These are phyloP conservation scores for Oryzias melastigma DNA, from an alignment of 2,113 vertebrate species.

Conservation along the genomic window DNA sequence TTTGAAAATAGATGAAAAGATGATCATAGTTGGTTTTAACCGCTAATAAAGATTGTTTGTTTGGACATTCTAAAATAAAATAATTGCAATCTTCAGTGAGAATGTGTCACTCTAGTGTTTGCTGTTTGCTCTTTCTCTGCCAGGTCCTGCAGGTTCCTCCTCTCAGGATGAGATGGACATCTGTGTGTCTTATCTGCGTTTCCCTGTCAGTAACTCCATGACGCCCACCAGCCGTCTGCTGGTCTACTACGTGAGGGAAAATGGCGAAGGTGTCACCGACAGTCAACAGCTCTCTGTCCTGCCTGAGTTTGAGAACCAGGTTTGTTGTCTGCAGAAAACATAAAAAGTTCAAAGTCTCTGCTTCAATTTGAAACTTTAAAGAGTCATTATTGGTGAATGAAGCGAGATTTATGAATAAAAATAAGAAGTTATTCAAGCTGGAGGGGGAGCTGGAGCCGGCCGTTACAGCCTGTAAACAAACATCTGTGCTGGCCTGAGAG, in stretches of 20 bases:
- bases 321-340: conserved; percentile 21
- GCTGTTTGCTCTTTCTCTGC: conserved; percentile 3
- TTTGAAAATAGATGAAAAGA: too few relatives aligned
- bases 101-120: not conserved
- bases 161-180: conserved; percentile 76
- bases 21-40: too few relatives aligned
- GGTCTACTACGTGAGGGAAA: conserved; percentile 87
- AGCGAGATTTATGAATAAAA: too few relatives aligned
- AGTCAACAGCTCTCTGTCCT: conserved; percentile 83
- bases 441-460: conserved; percentile 18
- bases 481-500: conserved; percentile 68
- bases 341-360: too few relatives aligned
- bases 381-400: too few relatives aligned
- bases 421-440: too few relatives aligned
- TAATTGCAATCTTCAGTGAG: not conserved
- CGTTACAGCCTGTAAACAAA: conserved; percentile 66
- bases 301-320: conserved; percentile 87
- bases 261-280: conserved; percentile 89
- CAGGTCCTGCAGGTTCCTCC: conserved; percentile 61
- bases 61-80: too few relatives aligned
- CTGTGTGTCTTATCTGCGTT: conserved; percentile 81
- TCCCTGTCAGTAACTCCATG: conserved; percentile 79
- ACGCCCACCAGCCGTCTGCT: conserved; percentile 83
- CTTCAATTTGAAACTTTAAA: too few relatives aligned
- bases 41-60: too few relatives aligned